A percentile compares a stretch with the other conserved stretches of the same genome.
Conservation (phyloP, 2,113 vertebrate genomes). For the Cyphomyrus plagiostoma region DNA sequence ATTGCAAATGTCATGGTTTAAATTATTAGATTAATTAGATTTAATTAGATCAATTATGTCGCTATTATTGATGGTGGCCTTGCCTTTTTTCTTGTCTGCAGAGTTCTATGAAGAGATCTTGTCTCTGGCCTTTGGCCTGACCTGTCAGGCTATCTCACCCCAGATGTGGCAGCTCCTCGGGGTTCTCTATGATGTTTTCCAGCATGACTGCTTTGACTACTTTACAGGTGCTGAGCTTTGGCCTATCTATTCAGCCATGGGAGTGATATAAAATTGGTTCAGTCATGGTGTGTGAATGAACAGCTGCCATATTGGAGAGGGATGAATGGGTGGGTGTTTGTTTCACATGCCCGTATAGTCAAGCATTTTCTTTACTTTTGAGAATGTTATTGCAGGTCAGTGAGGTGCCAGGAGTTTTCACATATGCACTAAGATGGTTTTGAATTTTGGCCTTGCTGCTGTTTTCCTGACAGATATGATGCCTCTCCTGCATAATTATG, state of each 20-base stretch:
- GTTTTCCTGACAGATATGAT: constrained; percentile 82
- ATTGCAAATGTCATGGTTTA: neutral
- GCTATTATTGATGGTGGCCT: neutral
- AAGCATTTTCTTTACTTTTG: neutral
- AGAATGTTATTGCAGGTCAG: neutral
- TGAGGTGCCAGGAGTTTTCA: neutral
- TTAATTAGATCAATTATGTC: neutral
- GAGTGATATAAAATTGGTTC: neutral
- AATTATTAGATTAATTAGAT: neutral
- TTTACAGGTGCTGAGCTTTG: constrained; percentile 73
- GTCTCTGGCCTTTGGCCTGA: constrained; percentile 87
- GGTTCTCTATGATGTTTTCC: constrained; percentile 86
- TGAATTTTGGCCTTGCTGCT: neutral
- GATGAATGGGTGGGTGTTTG: neutral
- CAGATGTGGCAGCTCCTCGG: constrained; percentile 96
- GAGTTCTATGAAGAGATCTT: constrained; percentile 98
- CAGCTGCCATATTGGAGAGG: neutral
- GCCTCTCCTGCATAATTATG: constrained; percentile 97
- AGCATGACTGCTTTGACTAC: constrained; percentile 91
- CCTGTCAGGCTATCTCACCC: constrained; percentile 85
- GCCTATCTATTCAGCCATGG: neutral
- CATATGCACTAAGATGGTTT: neutral
- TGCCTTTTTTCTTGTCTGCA: constrained; percentile 36
- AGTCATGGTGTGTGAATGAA: neutral
- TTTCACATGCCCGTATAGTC: neutral